Conservation (phyloP, 2,113 vertebrate species). For the Erinaceus europaeus region DNA sequence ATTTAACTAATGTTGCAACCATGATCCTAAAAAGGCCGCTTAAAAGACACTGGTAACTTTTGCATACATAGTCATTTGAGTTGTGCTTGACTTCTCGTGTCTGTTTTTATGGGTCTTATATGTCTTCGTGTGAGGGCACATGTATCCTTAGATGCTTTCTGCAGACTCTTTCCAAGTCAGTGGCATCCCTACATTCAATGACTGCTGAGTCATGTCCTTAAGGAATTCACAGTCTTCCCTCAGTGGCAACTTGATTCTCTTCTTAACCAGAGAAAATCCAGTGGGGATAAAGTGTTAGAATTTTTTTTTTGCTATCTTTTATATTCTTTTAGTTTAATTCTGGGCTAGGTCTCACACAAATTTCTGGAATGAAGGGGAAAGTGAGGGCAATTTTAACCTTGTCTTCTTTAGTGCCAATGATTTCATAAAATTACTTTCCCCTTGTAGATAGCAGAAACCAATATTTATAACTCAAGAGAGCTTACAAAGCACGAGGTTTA, state of each 20-base stretch:
- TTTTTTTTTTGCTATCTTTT: background rate
- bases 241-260: background rate
- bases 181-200: background rate
- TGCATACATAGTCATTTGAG: background rate
- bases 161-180: background rate
- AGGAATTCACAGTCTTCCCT: background rate
- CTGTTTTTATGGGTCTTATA: background rate
- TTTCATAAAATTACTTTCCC: conserved; percentile 5
- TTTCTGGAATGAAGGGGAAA: background rate
- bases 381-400: background rate
- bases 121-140: background rate
- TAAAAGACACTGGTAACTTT: background rate
- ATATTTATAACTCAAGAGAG: conserved; percentile 53
- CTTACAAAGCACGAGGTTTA: conserved; percentile 63
- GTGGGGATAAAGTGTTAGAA: background rate
- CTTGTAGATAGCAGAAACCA: background rate
- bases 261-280: background rate
- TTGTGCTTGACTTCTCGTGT: background rate
- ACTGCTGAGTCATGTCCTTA: background rate
- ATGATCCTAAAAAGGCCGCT: background rate
- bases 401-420: background rate
- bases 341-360: background rate
- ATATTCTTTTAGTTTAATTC: conserved; percentile 5
- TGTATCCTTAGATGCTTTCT: background rate
- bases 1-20: background rate